Evolutionary conservation across 2,797 vertebrate genomes (phyloP).

Genomic region (Rhyacichthys aspro): DNA sequence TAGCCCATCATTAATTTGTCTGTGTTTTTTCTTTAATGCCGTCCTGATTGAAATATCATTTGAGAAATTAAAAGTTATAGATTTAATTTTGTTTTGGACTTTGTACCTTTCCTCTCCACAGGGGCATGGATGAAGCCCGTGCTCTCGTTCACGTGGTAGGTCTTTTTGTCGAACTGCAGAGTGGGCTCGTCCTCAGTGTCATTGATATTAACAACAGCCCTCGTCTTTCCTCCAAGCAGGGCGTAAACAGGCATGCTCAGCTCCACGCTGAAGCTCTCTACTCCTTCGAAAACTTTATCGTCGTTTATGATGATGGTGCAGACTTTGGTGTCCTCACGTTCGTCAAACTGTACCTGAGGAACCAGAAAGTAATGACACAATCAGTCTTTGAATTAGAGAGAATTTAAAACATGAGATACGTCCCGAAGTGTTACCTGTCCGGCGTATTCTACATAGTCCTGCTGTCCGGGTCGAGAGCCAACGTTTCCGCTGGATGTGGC

Average conservation of each 20-base stretch:
- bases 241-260: conserved; percentile 96
- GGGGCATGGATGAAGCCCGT: conserved; percentile 83
- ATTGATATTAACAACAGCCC: conserved; percentile 82
- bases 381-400: no score
- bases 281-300: conserved; percentile 88
- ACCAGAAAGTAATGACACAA: no score
- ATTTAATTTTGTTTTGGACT: no score
- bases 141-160: conserved; percentile 89
- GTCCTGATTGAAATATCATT: no score
- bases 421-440: conserved; percentile 85
- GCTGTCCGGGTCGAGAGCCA: conserved; percentile 77
- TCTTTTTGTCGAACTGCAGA: conserved; percentile 91
- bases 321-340: conserved; percentile 91
- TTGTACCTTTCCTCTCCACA: conserved; percentile 89
- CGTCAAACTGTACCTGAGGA: conserved; percentile 95
- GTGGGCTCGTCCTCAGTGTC: conserved; percentile 93
- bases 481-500: conserved; percentile 82
- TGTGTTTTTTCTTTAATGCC: no score
- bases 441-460: conserved; percentile 91
- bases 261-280: conserved; percentile 89
- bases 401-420: no score
- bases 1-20: no score
- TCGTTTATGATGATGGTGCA: conserved; percentile 91
- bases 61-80: no score
- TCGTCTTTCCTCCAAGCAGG: conserved; percentile 86